Base-by-base conservation (phyloP, 2,888 invertebrate genomes). In the Agrochola macilenta region DNA sequence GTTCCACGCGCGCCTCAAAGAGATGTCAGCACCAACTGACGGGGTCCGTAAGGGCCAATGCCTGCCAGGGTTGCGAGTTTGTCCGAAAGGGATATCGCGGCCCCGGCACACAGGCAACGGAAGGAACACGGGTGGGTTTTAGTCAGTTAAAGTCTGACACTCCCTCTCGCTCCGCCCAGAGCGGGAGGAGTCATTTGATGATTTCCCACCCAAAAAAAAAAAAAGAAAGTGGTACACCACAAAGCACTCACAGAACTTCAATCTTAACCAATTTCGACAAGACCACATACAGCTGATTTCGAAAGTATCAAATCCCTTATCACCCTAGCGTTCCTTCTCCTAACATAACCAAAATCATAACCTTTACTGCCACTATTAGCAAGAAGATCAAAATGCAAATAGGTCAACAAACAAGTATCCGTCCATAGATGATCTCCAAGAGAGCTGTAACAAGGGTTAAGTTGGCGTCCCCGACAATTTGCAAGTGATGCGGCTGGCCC, bases 401-500 rank as follows among this genome's bases (percentile, higher is more conserved):
- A 79, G 81, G 76, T 81, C 69, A 74, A 75, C 84, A 83, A 83
- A 85, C 81, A 69, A 74, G 60, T 77, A 68, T 58, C 73, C 70
- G 81, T 81, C 84, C 75, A 84, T 77, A 77, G 84, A 85, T 85
- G 73, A 85, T 85, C 78, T 84, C 73, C 58, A 71, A 54, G 78
- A 83, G 79, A 35, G 69, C 35, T 39, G 65, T 74, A 73, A 79
- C 78, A 74, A 84, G 86, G 86, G 85, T 84, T 81, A 84, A 85
- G 61, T 70, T 78, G 74, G 71, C 46, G 80, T 76, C 52, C 60
- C 68, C 74, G 71, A 81, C 86, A 84, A 86, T 86, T 85, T 84
- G 84, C 79, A 81, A 84, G 86, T 84, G 84, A 85, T 86, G 83
- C 80, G 79, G 73, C 72, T 68, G 73, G 81, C 80, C 80, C 78